phyloP scores from a whole-genome alignment of 2,888 invertebrate species.

The Seira musarum region DNA sequence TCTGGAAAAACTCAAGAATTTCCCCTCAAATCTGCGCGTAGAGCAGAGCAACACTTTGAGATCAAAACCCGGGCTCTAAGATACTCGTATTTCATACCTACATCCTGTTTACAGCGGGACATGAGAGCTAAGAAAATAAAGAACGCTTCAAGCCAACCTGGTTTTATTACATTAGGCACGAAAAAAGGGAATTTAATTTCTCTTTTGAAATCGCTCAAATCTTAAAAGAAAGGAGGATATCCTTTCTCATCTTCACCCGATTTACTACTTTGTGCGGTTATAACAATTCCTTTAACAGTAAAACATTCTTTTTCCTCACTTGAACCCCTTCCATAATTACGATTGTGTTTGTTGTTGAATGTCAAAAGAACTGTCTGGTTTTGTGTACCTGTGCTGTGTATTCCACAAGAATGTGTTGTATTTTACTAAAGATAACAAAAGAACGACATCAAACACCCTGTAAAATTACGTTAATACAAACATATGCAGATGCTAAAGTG shows the following conservation, averaged over 20 bases:
- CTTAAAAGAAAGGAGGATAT: not conserved
- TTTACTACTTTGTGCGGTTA: not conserved
- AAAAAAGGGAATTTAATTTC: not conserved
- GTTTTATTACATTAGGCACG: not conserved
- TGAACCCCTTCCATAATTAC: not conserved
- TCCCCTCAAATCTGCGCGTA: not conserved
- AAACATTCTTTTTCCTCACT: not conserved
- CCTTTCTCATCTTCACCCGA: not conserved
- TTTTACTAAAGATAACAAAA: no score
- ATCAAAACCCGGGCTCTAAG: not conserved
- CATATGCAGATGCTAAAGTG: no score
- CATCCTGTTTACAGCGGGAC: not conserved
- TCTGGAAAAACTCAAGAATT: not conserved
- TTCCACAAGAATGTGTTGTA: no score
- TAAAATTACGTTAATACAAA: no score
- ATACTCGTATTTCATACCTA: not conserved
- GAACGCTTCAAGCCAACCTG: not conserved
- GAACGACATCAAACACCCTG: no score
- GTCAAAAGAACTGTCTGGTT: no score
- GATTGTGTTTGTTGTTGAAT: not conserved
- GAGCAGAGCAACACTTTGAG: not conserved
- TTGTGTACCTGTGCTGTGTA: not conserved
- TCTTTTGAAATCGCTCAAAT: not conserved
- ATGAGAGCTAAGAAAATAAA: not conserved
- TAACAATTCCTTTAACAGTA: not conserved